Percentiles rank a stretch among this genome's conserved stretches.
These are phyloP conservation scores for Coecobrya sp. DNA, from an alignment of 2,888 invertebrate genomes.

Conservation along the genomic window DNA sequence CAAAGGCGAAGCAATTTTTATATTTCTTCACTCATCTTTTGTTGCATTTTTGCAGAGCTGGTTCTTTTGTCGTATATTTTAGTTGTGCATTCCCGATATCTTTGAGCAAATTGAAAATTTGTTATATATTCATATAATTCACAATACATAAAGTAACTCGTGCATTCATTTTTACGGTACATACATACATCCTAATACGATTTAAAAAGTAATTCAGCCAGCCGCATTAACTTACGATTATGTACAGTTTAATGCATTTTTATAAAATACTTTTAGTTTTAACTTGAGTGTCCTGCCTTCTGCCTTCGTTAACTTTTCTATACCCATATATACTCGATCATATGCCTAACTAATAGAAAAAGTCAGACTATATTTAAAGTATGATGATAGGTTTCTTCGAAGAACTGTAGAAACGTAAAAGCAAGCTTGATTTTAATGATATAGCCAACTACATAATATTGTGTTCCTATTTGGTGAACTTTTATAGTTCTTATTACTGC, in stretches of 20 bases:
- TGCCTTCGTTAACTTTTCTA: neutral
- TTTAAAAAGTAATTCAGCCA: constrained; percentile 52
- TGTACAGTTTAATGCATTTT: neutral
- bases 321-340: neutral
- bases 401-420: constrained; percentile 11
- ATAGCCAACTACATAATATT: neutral
- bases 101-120: constrained; percentile 75
- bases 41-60: constrained; percentile 12
- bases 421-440: neutral
- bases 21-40: neutral
- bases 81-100: constrained; percentile 75
- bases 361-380: constrained; percentile 29
- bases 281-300: constrained; percentile 1
- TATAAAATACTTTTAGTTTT: constrained; percentile 20
- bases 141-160: neutral
- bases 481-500: neutral
- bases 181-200: constrained; percentile 11
- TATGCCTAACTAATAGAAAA: neutral
- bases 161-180: neutral
- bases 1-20: neutral
- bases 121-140: constrained; percentile 39
- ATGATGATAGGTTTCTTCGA: neutral
- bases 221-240: constrained; percentile 37
- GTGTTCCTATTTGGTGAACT: neutral
- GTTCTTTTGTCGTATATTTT: constrained; percentile 57